Conservation (phyloP, 92 coral and sea anemone genomes). For the Epizoanthus scotinus region DNA sequence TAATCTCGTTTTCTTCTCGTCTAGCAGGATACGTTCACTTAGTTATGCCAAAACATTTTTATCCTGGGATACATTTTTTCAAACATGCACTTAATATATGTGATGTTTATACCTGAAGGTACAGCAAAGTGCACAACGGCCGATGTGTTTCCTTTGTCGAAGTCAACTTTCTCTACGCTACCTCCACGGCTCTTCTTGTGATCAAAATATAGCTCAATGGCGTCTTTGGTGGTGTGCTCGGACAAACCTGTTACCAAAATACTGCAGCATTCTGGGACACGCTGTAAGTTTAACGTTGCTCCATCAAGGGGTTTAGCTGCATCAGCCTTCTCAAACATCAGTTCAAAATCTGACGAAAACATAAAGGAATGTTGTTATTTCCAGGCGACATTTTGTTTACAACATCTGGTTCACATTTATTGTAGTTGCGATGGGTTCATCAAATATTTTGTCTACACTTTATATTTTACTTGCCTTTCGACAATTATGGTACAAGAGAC, state of each 20-base stretch:
- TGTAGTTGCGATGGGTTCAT: no score
- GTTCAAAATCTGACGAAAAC: constrained; percentile 13
- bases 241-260: constrained; percentile 36
- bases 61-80: no score
- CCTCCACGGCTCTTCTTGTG: constrained; percentile 38
- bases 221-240: constrained; percentile 11
- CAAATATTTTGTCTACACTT: no score
- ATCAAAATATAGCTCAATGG: constrained; percentile 32
- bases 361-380: no score
- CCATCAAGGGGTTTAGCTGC: constrained; percentile 14
- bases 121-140: constrained; percentile 4
- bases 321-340: neutral
- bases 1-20: no score
- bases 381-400: neutral
- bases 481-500: no score
- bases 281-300: neutral
- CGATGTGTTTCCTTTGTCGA: neutral
- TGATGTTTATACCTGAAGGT: constrained; percentile 7
- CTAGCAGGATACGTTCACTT: no score
- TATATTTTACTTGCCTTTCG: no score
- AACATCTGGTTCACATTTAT: no score
- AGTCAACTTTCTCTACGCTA: neutral
- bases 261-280: constrained; percentile 14
- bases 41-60: no score
- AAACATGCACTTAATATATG: no score